Conservation (phyloP, 2,113 vertebrate genomes). For the Xyrauchen texanus region DNA sequence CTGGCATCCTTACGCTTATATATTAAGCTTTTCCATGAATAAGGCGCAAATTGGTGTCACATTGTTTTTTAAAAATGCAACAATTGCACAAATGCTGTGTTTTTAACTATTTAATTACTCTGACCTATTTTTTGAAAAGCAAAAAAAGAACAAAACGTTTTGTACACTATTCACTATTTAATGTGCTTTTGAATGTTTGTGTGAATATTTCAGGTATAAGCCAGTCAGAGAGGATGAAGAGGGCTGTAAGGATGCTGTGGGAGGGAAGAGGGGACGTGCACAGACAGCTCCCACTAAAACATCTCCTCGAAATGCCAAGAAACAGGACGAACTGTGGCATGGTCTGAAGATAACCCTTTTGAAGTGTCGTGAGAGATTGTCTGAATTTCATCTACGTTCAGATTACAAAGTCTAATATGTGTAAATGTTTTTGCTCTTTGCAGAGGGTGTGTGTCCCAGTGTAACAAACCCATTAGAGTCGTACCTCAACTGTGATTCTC, state of each 20-base stretch:
- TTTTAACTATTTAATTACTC: too few relatives aligned
- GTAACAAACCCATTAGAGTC: slow-evolving; percentile 91
- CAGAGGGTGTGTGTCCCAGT: slow-evolving; percentile 93
- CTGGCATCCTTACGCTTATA: too few relatives aligned
- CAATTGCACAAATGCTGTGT: too few relatives aligned
- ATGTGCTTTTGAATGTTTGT: not conserved
- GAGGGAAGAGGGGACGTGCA: slow-evolving; percentile 94
- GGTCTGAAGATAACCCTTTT: slow-evolving; percentile 71
- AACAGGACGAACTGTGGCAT: slow-evolving; percentile 97
- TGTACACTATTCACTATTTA: too few relatives aligned
- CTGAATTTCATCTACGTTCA: not conserved
- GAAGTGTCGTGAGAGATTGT: too few relatives aligned
- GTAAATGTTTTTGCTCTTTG: slow-evolving; percentile 10
- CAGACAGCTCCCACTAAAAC: slow-evolving; percentile 98
- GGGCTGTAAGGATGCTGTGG: slow-evolving; percentile 90
- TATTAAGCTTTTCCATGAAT: too few relatives aligned
- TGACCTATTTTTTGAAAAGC: too few relatives aligned
- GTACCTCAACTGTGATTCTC: slow-evolving; percentile 90
- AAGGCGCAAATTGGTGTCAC: too few relatives aligned
- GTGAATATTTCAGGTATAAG: slow-evolving; percentile 86
- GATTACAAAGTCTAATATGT: not conserved
- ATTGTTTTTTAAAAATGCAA: too few relatives aligned
- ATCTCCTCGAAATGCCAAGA: slow-evolving; percentile 97
- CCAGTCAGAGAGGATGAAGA: slow-evolving; percentile 97
- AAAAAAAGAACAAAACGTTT: too few relatives aligned